Percentiles rank a stretch among this genome's conserved stretches.
These are phyloP conservation scores for Chelidonichthys spinosus DNA, from an alignment of 2,797 vertebrate species.

Conservation along the genomic window DNA sequence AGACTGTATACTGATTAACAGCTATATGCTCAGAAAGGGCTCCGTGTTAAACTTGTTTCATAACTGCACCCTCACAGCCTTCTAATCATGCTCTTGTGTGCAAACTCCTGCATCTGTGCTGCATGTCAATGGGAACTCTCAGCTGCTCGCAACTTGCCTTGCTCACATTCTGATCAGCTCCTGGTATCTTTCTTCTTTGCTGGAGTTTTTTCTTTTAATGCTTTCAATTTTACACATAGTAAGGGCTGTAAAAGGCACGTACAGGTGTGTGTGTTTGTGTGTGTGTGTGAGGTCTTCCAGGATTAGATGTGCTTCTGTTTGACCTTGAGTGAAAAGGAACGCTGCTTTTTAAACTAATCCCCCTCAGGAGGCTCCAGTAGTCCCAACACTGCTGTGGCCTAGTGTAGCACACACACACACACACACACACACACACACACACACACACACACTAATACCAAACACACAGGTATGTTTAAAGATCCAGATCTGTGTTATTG, in stretches of 20 bases:
- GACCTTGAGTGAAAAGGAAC: conserved; percentile 75
- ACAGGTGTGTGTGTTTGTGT: conserved; percentile 13
- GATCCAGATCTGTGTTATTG: conserved; percentile 39
- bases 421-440: conserved; percentile 23
- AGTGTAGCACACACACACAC: background rate
- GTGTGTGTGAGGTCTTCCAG: conserved; percentile 36
- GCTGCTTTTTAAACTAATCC: conserved; percentile 70
- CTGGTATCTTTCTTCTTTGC: background rate
- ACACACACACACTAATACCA: conserved; percentile 13
- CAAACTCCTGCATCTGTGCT: background rate
- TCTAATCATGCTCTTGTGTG: background rate
- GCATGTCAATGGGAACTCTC: background rate
- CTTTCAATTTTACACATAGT: no score
- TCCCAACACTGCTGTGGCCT: conserved; percentile 32
- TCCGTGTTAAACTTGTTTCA: no score
- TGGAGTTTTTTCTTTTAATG: background rate
- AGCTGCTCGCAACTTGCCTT: background rate
- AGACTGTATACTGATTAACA: no score
- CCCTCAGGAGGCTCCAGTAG: conserved; percentile 50
- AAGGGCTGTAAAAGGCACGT: background rate
- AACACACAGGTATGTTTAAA: conserved; percentile 17
- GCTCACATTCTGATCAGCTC: background rate
- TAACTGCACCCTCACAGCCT: background rate
- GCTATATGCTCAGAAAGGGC: no score
- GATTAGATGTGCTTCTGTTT: conserved; percentile 60